These are phyloP conservation scores for Meiosimyza platycephala DNA, from an alignment of 2,888 invertebrate species.

Conservation along the genomic window DNA sequence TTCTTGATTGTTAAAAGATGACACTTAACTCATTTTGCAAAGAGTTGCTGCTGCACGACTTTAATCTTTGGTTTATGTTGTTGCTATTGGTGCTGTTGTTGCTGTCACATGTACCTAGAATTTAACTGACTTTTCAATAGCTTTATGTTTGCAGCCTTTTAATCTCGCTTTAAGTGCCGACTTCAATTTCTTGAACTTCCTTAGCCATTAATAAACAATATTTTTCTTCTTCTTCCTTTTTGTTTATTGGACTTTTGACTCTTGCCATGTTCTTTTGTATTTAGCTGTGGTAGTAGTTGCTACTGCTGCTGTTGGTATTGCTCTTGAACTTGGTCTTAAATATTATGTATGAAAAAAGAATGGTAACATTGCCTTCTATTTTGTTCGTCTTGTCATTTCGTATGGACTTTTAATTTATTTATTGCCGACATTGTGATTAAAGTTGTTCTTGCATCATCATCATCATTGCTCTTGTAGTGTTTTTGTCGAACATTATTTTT, in stretches of 20 bases:
- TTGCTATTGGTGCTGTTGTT: constrained; percentile 7
- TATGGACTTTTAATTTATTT: constrained; percentile 37
- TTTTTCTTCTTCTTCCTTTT: constrained; percentile 9
- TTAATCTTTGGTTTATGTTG: neutral
- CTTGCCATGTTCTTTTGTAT: constrained; percentile 1
- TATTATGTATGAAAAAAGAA: neutral
- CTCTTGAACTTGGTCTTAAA: constrained; percentile 6
- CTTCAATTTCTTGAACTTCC: neutral
- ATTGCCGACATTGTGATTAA: constrained; percentile 38
- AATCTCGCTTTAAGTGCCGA: constrained; percentile 9
- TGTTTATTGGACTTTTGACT: constrained; percentile 28
- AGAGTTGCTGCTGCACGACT: too few species aligned
- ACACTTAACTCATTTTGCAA: too few species aligned
- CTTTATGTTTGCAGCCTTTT: constrained; percentile 37
- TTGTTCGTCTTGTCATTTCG: neutral
- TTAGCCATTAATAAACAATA: constrained; percentile 19
- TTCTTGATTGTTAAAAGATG: too few species aligned
- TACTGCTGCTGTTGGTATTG: neutral
- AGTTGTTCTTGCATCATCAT: neutral
- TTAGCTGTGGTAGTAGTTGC: constrained; percentile 11
- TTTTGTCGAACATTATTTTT: too few species aligned
- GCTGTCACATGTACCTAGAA: neutral
- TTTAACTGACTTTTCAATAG: constrained; percentile 12
- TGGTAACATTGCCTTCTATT: constrained; percentile 30
- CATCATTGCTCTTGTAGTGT: constrained; percentile 22